phyloP scores from a whole-genome alignment of 2,888 invertebrate genomes.

The Pterostichus niger region DNA sequence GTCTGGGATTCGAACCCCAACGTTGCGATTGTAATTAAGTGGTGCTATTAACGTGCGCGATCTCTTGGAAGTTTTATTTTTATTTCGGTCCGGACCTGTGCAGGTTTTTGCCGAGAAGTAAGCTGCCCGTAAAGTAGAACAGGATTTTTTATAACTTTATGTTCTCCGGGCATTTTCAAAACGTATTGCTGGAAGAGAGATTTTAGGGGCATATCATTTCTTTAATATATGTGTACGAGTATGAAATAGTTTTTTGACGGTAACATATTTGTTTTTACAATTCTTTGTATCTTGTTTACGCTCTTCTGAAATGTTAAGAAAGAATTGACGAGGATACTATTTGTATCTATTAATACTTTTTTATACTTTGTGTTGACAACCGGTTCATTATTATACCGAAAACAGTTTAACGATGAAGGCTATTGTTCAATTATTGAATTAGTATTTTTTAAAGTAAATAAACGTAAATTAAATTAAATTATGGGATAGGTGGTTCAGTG shows the following conservation, averaged over 20 bases:
- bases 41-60: constrained; percentile 37
- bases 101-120: constrained; percentile 36
- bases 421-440: too few relatives aligned
- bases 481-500: too few relatives aligned
- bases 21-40: constrained; percentile 44
- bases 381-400: too few relatives aligned
- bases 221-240: background rate
- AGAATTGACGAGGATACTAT: too few relatives aligned
- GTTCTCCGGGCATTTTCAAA: constrained; percentile 12
- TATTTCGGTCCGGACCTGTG: constrained; percentile 32
- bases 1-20: constrained; percentile 37
- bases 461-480: too few relatives aligned
- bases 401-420: too few relatives aligned
- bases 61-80: constrained; percentile 18
- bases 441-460: too few relatives aligned
- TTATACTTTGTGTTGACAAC: too few relatives aligned
- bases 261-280: too few relatives aligned
- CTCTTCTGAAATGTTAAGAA: too few relatives aligned
- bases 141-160: constrained; percentile 36
- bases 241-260: constrained; percentile 9
- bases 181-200: background rate
- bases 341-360: too few relatives aligned
- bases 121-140: constrained; percentile 45
- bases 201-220: constrained; percentile 28
- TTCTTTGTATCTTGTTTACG: too few relatives aligned